Evolutionary conservation across 2,797 vertebrate genomes (phyloP).

Genomic region (Micrastur ruficollis): DNA sequence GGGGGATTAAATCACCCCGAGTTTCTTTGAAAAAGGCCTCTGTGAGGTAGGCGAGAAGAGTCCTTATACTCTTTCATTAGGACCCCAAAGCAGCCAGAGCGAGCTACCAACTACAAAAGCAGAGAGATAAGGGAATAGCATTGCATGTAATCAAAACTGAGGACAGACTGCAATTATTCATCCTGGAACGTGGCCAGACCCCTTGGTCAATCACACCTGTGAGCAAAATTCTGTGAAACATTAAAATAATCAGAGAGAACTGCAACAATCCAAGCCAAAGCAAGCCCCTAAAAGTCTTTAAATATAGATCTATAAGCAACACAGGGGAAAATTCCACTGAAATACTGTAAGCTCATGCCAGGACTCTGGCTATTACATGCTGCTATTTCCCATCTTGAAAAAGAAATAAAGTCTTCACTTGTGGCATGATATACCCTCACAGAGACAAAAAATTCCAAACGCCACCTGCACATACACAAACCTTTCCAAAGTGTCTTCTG

Average conservation of each 20-base stretch:
- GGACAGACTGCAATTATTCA: not conserved
- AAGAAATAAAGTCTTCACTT: not conserved
- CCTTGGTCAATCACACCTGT: not conserved
- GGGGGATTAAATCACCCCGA: not conserved
- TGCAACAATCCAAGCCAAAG: not conserved
- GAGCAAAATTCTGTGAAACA: not conserved
- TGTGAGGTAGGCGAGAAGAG: not conserved
- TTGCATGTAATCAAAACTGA: not conserved
- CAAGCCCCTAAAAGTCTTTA: not conserved
- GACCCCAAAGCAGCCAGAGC: not conserved
- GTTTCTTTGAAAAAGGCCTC: not conserved
- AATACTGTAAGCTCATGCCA: not conserved
- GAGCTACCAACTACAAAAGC: not conserved
- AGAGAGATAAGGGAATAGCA: not conserved
- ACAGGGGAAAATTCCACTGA: not conserved
- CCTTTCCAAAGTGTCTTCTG: not conserved
- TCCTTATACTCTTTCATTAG: not conserved
- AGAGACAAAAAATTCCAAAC: not conserved
- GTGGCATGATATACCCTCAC: not conserved
- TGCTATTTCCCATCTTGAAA: not conserved
- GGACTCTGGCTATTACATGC: not conserved
- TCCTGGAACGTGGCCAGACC: not conserved
- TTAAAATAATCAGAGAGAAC: not conserved
- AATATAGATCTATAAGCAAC: not conserved
- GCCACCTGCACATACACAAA: rapidly evolving